These are phyloP conservation scores for Charanyca ferruginea DNA, from an alignment of 2,888 invertebrate species.

Conservation along the genomic window DNA sequence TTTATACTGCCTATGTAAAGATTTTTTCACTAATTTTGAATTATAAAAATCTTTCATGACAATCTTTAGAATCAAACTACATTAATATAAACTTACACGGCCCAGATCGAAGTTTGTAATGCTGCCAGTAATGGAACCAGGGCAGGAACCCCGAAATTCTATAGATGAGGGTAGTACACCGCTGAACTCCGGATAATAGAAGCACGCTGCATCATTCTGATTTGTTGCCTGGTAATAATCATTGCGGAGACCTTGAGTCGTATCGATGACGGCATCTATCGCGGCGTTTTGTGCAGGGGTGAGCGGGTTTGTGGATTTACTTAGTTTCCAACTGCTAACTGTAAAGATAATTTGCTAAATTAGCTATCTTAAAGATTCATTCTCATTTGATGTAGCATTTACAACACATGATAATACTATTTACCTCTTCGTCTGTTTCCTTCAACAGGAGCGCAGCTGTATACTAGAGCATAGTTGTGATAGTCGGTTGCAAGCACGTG, in stretches of 20 bases:
- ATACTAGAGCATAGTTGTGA: slow-evolving; percentile 75
- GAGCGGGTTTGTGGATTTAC: slow-evolving; percentile 69
- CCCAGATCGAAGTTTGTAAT: slow-evolving; percentile 72
- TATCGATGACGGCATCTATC: background rate
- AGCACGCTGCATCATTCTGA: slow-evolving; percentile 77
- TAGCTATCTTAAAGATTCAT: background rate
- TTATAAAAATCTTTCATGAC: no score
- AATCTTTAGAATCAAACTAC: no score
- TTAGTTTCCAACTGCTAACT: slow-evolving; percentile 86
- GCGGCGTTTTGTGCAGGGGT: slow-evolving; percentile 66
- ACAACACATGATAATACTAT: background rate
- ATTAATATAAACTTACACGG: slow-evolving; percentile 21
- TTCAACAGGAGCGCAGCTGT: no score
- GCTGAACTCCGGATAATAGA: slow-evolving; percentile 80
- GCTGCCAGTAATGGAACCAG: slow-evolving; percentile 73
- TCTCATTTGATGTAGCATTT: no score
- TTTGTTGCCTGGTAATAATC: slow-evolving; percentile 74
- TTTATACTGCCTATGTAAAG: no score
- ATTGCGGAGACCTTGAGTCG: background rate
- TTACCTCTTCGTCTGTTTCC: slow-evolving; percentile 79
- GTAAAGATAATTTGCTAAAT: slow-evolving; percentile 32
- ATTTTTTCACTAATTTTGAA: no score
- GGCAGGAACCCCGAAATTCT: slow-evolving; percentile 76
- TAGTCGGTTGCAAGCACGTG: slow-evolving; percentile 84
- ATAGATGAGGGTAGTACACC: slow-evolving; percentile 68